Evolutionary conservation across 2,888 invertebrate species (phyloP).

Genomic region (Spisula subtruncata): DNA sequence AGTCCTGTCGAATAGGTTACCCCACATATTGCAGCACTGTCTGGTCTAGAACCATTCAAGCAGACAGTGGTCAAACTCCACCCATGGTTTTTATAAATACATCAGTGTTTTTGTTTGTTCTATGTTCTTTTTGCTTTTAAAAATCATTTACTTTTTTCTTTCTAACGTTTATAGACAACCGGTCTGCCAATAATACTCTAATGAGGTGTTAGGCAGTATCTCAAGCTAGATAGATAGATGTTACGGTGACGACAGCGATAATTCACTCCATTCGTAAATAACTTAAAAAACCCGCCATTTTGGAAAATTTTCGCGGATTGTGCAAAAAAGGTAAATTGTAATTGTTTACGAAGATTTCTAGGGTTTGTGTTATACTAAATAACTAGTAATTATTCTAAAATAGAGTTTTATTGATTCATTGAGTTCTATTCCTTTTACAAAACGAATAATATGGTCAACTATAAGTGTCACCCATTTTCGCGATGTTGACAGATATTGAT

Average conservation of each 20-base stretch:
- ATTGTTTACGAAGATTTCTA: neutral
- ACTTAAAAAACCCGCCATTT: neutral
- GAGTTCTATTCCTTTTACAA: neutral
- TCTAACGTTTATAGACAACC: no score
- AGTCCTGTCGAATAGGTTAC: no score
- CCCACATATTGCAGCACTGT: no score
- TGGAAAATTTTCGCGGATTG: conserved; percentile 2
- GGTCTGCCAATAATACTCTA: no score
- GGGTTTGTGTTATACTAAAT: neutral
- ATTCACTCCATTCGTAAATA: neutral
- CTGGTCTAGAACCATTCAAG: no score
- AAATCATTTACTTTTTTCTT: no score
- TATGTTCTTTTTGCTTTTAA: no score
- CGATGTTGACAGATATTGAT: neutral
- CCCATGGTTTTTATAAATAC: no score
- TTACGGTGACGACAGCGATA: neutral
- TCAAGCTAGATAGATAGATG: no score
- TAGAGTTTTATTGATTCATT: neutral
- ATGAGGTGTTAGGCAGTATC: no score
- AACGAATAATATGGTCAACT: neutral
- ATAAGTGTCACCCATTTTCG: neutral
- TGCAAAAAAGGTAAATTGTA: neutral
- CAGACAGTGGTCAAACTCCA: no score
- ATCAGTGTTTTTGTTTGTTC: no score
- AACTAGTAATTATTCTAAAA: neutral